Conservation (phyloP, 2,888 invertebrate genomes). For the Portevinia maculata region DNA sequence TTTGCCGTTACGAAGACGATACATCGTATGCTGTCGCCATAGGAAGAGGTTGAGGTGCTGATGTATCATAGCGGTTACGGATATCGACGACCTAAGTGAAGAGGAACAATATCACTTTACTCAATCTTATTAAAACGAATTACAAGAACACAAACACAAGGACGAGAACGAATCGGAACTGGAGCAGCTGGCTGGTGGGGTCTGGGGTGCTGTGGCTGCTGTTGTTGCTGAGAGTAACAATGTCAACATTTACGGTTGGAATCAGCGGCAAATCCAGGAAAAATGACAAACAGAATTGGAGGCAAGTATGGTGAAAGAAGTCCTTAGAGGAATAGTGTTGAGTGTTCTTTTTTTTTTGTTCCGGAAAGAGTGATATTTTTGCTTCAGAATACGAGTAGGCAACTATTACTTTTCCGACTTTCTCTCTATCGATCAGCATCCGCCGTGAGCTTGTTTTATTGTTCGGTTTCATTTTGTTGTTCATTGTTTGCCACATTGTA, state of each 20-base stretch:
- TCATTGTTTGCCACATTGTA: slow-evolving; percentile 11
- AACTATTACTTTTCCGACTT: slow-evolving; percentile 39
- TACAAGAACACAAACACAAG: slow-evolving; percentile 66
- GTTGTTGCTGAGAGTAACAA: slow-evolving; percentile 16
- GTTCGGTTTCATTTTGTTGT: slow-evolving; percentile 27
- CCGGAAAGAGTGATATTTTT: slow-evolving; percentile 29
- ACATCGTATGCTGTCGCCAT: background rate
- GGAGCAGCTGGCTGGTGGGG: slow-evolving; percentile 28
- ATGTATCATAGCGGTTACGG: slow-evolving; percentile 49
- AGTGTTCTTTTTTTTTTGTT: background rate
- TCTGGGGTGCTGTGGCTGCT: background rate
- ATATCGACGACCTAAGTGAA: slow-evolving; percentile 69
- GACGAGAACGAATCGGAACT: slow-evolving; percentile 19
- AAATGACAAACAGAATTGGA: slow-evolving; percentile 42
- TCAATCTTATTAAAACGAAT: slow-evolving; percentile 74
- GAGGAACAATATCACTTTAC: slow-evolving; percentile 70
- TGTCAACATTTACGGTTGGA: slow-evolving; percentile 68
- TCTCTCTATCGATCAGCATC: slow-evolving; percentile 39
- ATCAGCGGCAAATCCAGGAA: slow-evolving; percentile 58
- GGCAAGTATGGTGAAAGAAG: slow-evolving; percentile 28
- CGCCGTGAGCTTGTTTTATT: slow-evolving; percentile 48
- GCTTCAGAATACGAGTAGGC: slow-evolving; percentile 30
- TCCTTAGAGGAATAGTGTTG: slow-evolving; percentile 28
- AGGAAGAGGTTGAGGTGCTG: slow-evolving; percentile 10
- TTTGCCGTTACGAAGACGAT: slow-evolving; percentile 31